A percentile compares a stretch with the other conserved stretches of the same genome.
These are phyloP conservation scores for Helicoverpa armigera DNA, from an alignment of 1,140 invertebrate genomes.

Conservation along the genomic window DNA sequence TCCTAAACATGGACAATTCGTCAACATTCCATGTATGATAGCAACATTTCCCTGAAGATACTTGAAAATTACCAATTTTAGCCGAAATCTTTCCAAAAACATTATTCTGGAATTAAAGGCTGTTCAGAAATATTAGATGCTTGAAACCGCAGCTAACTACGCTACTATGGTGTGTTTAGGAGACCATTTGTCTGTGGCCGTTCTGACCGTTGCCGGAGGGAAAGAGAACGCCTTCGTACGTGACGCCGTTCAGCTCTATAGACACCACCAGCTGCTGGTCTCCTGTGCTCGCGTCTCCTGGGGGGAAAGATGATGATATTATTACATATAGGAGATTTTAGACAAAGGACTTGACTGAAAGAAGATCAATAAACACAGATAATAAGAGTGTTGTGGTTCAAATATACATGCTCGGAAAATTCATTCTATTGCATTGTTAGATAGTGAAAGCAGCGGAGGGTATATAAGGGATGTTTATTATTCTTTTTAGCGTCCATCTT, in stretches of 20 bases:
- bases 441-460: no score
- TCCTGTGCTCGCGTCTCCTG: slow-evolving; percentile 90
- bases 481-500: no score
- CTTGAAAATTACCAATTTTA: not conserved
- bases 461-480: no score
- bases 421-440: no score
- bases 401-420: not conserved
- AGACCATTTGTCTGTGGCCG: slow-evolving; percentile 83
- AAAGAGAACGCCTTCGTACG: slow-evolving; percentile 95
- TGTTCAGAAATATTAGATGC: not conserved
- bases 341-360: not conserved
- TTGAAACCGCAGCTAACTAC: slow-evolving; percentile 17
- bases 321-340: not conserved
- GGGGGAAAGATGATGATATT: slow-evolving; percentile 16
- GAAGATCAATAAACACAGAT: not conserved
- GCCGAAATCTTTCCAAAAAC: not conserved
- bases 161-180: slow-evolving; percentile 61
- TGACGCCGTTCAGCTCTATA: slow-evolving; percentile 98
- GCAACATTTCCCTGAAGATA: not conserved
- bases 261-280: slow-evolving; percentile 97
- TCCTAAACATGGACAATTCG: slow-evolving; percentile 36
- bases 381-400: not conserved
- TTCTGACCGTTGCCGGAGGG: slow-evolving; percentile 88
- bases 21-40: slow-evolving; percentile 20
- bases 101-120: not conserved